These are phyloP conservation scores for Desmodus rotundus DNA, from an alignment of 2,113 vertebrate species.

Conservation along the genomic window DNA sequence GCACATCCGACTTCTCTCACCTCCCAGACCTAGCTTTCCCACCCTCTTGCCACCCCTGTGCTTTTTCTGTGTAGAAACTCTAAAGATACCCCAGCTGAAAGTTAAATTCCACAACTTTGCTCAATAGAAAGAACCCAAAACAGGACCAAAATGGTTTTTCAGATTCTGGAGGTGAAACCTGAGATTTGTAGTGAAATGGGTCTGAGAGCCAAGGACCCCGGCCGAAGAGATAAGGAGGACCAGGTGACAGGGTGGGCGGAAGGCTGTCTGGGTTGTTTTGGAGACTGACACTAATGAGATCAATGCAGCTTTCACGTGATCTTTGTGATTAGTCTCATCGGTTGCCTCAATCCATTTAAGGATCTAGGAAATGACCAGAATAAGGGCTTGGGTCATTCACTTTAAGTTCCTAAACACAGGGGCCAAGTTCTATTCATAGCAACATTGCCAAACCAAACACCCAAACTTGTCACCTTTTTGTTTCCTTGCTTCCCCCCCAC, in stretches of 20 bases:
- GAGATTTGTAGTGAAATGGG: neutral
- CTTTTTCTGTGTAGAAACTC: neutral
- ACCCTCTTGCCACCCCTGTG: neutral
- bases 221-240: neutral
- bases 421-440: neutral
- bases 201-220: neutral
- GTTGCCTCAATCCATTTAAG: neutral
- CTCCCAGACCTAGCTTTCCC: neutral
- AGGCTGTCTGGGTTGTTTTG: neutral
- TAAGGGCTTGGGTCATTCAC: neutral
- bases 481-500: neutral
- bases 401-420: neutral
- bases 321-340: neutral
- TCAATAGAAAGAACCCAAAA: neutral
- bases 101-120: neutral
- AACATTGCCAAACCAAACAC: neutral
- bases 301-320: neutral
- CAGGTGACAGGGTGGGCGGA: neutral
- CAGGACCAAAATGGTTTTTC: neutral
- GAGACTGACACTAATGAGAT: neutral
- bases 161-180: neutral
- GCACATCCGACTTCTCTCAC: neutral
- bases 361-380: neutral
- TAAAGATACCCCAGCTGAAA: neutral
- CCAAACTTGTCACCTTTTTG: neutral